A percentile compares a stretch with the other conserved stretches of the same genome.
Evolutionary conservation across 2,113 vertebrate species (phyloP).

Genomic region (Setophaga kirtlandii): DNA sequence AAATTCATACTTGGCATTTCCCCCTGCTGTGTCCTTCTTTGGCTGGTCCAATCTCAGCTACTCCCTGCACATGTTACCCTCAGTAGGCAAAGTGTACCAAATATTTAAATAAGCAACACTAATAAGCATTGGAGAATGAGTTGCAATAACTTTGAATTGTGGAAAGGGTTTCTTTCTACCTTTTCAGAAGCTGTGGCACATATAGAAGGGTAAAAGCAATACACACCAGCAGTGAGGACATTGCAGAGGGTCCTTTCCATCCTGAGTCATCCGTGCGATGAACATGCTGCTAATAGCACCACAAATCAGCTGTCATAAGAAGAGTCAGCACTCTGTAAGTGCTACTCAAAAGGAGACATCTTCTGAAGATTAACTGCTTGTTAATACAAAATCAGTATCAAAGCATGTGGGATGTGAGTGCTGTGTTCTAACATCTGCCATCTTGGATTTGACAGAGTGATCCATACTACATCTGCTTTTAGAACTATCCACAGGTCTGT

Average conservation of each 20-base stretch:
- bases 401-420: background rate
- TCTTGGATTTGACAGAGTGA: background rate
- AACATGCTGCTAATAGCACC: background rate
- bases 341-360: background rate
- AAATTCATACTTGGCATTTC: background rate
- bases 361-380: background rate
- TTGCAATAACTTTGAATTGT: background rate
- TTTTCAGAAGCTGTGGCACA: background rate
- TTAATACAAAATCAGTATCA: background rate
- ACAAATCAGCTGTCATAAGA: background rate
- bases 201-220: fast-evolving
- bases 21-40: fast-evolving
- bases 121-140: background rate
- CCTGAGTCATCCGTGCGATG: background rate
- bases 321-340: background rate
- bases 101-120: background rate
- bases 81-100: fast-evolving
- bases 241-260: background rate
- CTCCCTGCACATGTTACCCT: background rate
- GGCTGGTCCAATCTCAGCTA: background rate
- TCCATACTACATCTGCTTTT: background rate
- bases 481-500: background rate
- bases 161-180: background rate
- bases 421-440: background rate
- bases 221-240: fast-evolving